A percentile compares a stretch with the other conserved stretches of the same genome.
phyloP scores from a whole-genome alignment of 2,797 vertebrate genomes.

The Crax fasciolata region DNA sequence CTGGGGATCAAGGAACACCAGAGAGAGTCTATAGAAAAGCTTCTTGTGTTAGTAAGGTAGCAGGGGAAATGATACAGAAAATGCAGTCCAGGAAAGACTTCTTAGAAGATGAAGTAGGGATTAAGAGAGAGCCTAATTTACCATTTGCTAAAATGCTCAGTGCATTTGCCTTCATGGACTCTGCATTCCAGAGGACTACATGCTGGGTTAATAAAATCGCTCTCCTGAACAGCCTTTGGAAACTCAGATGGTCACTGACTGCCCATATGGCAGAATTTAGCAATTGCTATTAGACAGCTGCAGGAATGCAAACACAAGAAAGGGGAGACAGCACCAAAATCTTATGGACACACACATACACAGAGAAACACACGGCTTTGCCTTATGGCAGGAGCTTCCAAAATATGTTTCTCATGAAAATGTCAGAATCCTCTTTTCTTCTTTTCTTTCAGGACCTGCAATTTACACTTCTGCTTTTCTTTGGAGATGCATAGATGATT shows the following conservation, averaged over 20 bases:
- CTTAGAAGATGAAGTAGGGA: constrained; percentile 53
- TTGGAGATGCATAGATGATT: background rate
- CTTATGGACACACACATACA: background rate
- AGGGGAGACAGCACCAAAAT: constrained; percentile 30
- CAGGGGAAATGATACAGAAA: constrained; percentile 25
- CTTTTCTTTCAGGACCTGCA: constrained; percentile 6
- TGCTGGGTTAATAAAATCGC: constrained; percentile 81
- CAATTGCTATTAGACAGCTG: constrained; percentile 79
- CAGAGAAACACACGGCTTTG: background rate
- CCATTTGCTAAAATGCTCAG: constrained; percentile 59
- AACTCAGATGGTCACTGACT: constrained; percentile 62
- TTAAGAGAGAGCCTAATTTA: constrained; percentile 40
- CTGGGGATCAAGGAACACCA: background rate
- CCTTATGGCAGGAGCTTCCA: constrained; percentile 28
- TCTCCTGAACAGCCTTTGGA: constrained; percentile 74
- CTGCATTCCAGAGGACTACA: constrained; percentile 81
- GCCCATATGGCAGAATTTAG: constrained; percentile 74
- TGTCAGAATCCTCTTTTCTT: background rate
- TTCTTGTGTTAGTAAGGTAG: background rate
- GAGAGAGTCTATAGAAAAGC: background rate
- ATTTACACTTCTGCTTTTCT: constrained; percentile 23
- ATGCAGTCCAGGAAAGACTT: background rate
- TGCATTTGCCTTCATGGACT: constrained; percentile 55
- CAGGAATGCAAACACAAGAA: constrained; percentile 60
- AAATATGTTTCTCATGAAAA: constrained; percentile 44